Conservation (phyloP, 2,113 vertebrate genomes). For the Propithecus coquereli region DNA sequence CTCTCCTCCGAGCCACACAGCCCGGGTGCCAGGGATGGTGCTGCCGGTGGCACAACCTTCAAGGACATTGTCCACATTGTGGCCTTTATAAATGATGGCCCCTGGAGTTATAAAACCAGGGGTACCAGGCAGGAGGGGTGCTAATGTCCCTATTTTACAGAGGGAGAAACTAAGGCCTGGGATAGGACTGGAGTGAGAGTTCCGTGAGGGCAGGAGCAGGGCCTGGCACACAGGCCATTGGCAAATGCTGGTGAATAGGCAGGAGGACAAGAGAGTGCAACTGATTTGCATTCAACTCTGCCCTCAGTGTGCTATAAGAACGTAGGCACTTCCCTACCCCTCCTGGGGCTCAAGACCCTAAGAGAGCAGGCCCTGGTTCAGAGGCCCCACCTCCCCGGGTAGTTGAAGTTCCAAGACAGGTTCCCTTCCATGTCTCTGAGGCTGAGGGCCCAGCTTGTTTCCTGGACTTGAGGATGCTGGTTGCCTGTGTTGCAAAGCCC, state of each 20-base stretch:
- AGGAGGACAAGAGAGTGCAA: neutral
- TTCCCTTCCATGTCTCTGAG: neutral
- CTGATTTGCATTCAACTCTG: neutral
- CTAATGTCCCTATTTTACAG: neutral
- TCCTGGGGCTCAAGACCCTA: neutral
- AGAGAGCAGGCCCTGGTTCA: neutral
- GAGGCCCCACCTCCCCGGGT: neutral
- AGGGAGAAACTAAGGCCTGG: neutral
- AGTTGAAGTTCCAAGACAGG: neutral
- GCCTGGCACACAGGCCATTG: too few species aligned
- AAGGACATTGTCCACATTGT: neutral
- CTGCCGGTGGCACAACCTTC: neutral
- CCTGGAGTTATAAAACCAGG: neutral
- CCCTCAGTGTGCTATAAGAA: neutral
- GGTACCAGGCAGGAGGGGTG: neutral
- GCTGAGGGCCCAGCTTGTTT: neutral
- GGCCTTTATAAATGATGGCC: neutral
- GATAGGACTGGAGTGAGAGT: neutral
- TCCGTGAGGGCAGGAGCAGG: neutral
- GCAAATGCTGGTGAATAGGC: neutral
- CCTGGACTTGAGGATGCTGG: neutral
- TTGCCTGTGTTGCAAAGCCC: constrained; percentile 53
- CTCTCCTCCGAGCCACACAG: neutral
- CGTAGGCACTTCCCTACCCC: neutral
- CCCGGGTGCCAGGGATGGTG: neutral